Evolutionary conservation across 2,888 invertebrate genomes (phyloP).

Genomic region (Baccha elongata): DNA sequence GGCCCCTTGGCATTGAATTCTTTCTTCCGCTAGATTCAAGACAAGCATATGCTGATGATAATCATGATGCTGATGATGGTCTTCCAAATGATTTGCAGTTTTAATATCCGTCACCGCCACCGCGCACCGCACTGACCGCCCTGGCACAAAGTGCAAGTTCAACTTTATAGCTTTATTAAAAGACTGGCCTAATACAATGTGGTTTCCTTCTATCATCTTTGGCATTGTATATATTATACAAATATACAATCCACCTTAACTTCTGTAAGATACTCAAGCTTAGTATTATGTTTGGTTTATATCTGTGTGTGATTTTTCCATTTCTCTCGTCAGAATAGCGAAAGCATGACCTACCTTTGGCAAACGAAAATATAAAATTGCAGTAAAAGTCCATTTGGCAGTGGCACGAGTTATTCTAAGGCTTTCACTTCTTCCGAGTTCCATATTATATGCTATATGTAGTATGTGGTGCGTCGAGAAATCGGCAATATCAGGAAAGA

Average conservation of each 20-base stretch:
- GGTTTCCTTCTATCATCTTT: constrained; percentile 31
- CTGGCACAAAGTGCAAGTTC: constrained; percentile 54
- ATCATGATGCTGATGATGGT: constrained; percentile 2
- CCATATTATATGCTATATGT: no score
- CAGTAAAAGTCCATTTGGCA: constrained; percentile 73
- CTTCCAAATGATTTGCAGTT: constrained; percentile 34
- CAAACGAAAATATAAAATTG: constrained; percentile 73
- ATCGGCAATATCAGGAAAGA: constrained; percentile 9
- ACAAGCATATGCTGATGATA: constrained; percentile 19
- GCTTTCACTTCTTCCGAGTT: constrained; percentile 73
- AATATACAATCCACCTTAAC: constrained; percentile 3
- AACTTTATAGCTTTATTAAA: constrained; percentile 24
- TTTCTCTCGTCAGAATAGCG: constrained; percentile 73
- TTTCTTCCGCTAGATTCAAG: constrained; percentile 51
- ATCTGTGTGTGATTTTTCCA: constrained; percentile 33
- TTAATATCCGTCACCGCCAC: background rate
- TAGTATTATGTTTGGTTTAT: constrained; percentile 7
- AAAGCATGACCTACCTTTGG: constrained; percentile 77
- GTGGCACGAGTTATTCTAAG: constrained; percentile 63
- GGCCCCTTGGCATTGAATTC: constrained; percentile 55
- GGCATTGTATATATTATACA: constrained; percentile 10
- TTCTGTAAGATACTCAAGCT: constrained; percentile 7
- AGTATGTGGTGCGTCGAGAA: constrained; percentile 42
- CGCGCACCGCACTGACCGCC: background rate
- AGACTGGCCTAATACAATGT: background rate